Conservation (phyloP, 2,113 vertebrate genomes). For the Paedocypris sp. region DNA sequence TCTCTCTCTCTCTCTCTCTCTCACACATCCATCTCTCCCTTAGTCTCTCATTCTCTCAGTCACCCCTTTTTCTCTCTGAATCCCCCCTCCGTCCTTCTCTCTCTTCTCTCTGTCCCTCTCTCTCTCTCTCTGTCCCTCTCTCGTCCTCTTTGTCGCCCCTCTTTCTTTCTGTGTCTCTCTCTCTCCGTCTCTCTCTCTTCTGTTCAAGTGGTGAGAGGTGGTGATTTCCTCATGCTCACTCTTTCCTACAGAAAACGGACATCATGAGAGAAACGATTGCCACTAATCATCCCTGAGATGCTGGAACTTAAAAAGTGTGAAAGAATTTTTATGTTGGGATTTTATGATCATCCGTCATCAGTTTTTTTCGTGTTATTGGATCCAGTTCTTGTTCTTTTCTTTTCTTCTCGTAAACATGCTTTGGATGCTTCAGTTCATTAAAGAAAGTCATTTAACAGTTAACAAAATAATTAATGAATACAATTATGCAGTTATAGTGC, state of each 20-base stretch:
- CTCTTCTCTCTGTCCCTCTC: background rate
- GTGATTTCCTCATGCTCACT: constrained; percentile 7
- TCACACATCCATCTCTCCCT: too few species aligned
- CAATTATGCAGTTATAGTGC: too few species aligned
- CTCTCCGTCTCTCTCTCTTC: constrained; percentile 9
- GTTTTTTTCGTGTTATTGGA: background rate
- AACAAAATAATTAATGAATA: too few species aligned
- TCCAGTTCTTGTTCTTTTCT: background rate
- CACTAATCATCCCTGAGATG: background rate
- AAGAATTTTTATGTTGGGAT: background rate
- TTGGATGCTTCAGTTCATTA: too few species aligned
- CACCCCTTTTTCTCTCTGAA: background rate
- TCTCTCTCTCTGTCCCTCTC: constrained; percentile 12
- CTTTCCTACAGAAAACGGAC: background rate
- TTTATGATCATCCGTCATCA: background rate
- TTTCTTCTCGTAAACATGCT: too few species aligned
- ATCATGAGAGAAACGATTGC: background rate
- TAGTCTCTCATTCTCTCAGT: too few species aligned
- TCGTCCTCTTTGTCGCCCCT: too few species aligned
- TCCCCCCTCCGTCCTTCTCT: constrained; percentile 6
- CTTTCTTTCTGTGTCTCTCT: too few species aligned
- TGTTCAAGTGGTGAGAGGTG: background rate
- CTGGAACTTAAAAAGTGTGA: background rate
- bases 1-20: background rate
- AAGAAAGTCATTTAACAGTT: too few species aligned